A percentile compares a stretch with the other conserved stretches of the same genome.
Evolutionary conservation across 2,797 vertebrate genomes (phyloP).

Genomic region (Eulemur mongoz): DNA sequence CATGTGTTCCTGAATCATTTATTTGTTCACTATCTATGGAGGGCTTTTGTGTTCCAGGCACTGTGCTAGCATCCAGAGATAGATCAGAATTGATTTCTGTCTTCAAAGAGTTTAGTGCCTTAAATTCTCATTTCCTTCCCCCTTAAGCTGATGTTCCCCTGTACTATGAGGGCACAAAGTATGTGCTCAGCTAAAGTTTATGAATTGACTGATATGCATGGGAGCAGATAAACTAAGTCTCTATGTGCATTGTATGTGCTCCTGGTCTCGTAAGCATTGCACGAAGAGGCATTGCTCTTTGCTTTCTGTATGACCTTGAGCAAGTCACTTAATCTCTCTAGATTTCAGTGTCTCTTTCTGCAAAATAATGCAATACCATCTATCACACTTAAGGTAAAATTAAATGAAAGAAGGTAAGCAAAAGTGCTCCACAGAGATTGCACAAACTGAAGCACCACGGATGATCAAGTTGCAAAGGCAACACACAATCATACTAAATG

Average conservation of each 20-base stretch:
- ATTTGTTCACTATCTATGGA: background rate
- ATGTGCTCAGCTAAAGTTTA: background rate
- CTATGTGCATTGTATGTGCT: accelerated
- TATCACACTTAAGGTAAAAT: background rate
- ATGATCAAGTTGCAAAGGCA: too few relatives aligned
- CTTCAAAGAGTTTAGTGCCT: background rate
- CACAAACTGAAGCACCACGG: background rate
- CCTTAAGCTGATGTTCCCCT: background rate
- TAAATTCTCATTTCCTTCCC: background rate
- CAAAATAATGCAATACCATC: background rate
- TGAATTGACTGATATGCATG: background rate
- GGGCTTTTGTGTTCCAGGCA: background rate
- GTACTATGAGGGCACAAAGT: background rate
- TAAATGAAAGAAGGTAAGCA: background rate
- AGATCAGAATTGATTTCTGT: background rate
- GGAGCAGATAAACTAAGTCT: too few relatives aligned
- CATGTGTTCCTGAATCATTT: background rate
- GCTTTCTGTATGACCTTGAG: background rate
- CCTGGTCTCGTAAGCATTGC: background rate
- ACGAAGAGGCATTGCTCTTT: background rate
- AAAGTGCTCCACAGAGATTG: background rate
- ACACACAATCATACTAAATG: background rate
- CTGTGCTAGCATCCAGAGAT: background rate
- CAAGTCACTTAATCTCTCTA: background rate
- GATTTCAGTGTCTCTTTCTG: background rate